A percentile compares a stretch with the other conserved stretches of the same genome.
Conservation (phyloP, 2,888 invertebrate genomes). For the Stomorhina lunata region DNA sequence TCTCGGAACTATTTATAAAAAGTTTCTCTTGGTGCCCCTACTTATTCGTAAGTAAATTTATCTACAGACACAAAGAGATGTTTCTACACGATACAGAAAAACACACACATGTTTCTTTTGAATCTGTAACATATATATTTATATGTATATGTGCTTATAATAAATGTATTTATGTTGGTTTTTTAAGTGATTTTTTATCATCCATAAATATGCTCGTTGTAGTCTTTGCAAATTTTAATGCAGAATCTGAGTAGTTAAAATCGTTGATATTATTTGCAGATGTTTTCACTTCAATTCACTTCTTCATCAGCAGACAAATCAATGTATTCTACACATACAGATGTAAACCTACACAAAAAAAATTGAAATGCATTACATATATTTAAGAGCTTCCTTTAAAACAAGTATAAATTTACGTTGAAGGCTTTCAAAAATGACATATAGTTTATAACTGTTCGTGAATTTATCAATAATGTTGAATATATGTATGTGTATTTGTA, state of each 20-base stretch:
- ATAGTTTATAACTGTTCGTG: constrained; percentile 6
- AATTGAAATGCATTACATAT: too few relatives aligned
- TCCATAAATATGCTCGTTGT: background rate
- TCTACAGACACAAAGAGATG: too few relatives aligned
- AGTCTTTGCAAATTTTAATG: constrained; percentile 34
- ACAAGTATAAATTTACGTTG: too few relatives aligned
- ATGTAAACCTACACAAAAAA: too few relatives aligned
- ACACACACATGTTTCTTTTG: too few relatives aligned
- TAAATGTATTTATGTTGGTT: constrained; percentile 25
- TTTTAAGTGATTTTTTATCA: constrained; percentile 39
- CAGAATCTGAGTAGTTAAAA: constrained; percentile 58
- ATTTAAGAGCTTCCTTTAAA: too few relatives aligned
- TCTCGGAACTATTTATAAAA: too few relatives aligned
- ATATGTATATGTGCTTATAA: background rate
- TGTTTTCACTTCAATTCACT: constrained; percentile 57
- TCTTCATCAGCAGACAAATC: background rate
- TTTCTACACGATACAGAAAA: too few relatives aligned
- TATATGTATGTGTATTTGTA: background rate
- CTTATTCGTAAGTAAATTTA: too few relatives aligned
- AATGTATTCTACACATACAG: background rate
- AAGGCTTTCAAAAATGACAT: constrained; percentile 36
- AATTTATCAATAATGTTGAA: constrained; percentile 10
- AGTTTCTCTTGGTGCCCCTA: too few relatives aligned
- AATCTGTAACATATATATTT: background rate
- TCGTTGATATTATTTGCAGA: constrained; percentile 62